These are phyloP conservation scores for Otis tarda DNA, from an alignment of 2,113 vertebrate species.

Conservation along the genomic window DNA sequence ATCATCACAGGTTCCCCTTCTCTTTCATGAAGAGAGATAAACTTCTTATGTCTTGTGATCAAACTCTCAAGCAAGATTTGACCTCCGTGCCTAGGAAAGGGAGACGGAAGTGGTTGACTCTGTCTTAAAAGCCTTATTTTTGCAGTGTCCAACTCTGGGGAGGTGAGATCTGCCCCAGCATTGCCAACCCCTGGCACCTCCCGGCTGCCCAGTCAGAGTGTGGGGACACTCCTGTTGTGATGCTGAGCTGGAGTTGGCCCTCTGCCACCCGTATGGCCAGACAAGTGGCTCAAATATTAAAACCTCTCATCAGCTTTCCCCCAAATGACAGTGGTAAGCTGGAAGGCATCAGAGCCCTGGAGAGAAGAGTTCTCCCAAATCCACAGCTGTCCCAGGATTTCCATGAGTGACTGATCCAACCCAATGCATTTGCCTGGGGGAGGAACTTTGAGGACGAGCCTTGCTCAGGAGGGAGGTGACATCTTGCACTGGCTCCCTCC, in stretches of 20 bases:
- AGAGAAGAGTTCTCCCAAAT: not conserved
- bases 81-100: not conserved
- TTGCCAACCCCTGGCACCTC: not conserved
- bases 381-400: not conserved
- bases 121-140: not conserved
- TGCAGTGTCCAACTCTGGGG: not conserved
- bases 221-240: not conserved
- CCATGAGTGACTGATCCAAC: not conserved
- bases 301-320: not conserved
- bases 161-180: not conserved
- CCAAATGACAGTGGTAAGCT: not conserved
- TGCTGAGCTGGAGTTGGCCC: not conserved
- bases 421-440: accelerated
- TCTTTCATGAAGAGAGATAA: not conserved
- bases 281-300: not conserved
- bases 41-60: accelerated
- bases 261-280: not conserved
- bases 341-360: not conserved
- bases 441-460: not conserved
- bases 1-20: not conserved
- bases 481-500: not conserved
- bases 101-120: not conserved
- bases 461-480: not conserved
- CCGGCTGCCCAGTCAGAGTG: accelerated
- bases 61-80: not conserved